Conservation (phyloP, 64 coral and sea anemone genomes). For the Hydrozoanthus tunicans region DNA sequence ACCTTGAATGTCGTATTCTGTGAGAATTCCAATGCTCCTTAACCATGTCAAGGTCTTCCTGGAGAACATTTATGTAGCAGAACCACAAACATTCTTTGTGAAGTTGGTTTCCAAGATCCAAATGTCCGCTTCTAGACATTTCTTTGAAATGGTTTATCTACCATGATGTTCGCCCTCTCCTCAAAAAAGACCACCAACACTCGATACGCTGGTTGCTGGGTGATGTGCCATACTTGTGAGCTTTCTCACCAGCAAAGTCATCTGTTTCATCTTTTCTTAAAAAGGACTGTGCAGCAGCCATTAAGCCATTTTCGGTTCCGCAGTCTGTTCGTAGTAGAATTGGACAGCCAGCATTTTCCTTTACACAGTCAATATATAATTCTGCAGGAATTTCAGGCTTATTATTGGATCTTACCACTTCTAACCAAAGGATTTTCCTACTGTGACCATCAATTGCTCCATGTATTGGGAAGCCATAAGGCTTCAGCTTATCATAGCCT, state of each 20-base stretch:
- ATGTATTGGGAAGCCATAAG: neutral
- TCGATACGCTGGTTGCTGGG: slow-evolving; percentile 8
- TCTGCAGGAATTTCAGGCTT: neutral
- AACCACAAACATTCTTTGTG: slow-evolving; percentile 28
- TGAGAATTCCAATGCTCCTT: slow-evolving; percentile 17
- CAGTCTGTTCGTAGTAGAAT: slow-evolving; percentile 12
- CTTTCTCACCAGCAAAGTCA: slow-evolving; percentile 20
- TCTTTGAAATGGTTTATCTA: slow-evolving; percentile 27
- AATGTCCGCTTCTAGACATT: neutral
- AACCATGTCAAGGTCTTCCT: slow-evolving; percentile 13
- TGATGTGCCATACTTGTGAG: slow-evolving; percentile 33
- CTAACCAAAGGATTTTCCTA: slow-evolving; percentile 19
- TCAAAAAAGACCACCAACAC: slow-evolving; percentile 4
- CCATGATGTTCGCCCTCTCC: neutral
- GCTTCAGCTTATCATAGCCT: slow-evolving; percentile 1
- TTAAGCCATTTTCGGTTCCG: slow-evolving; percentile 29
- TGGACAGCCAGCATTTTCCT: neutral
- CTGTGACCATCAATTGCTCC: slow-evolving; percentile 13
- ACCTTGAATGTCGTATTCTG: neutral
- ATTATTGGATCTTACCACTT: slow-evolving; percentile 15
- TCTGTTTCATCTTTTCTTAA: neutral
- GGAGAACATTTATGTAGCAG: neutral
- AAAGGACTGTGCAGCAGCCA: neutral
- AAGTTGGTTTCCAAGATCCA: neutral
- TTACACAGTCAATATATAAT: slow-evolving; percentile 28